A percentile compares a stretch with the other conserved stretches of the same genome.
Evolutionary conservation across 2,113 vertebrate species (phyloP).

Genomic region (Scomber japonicus): DNA sequence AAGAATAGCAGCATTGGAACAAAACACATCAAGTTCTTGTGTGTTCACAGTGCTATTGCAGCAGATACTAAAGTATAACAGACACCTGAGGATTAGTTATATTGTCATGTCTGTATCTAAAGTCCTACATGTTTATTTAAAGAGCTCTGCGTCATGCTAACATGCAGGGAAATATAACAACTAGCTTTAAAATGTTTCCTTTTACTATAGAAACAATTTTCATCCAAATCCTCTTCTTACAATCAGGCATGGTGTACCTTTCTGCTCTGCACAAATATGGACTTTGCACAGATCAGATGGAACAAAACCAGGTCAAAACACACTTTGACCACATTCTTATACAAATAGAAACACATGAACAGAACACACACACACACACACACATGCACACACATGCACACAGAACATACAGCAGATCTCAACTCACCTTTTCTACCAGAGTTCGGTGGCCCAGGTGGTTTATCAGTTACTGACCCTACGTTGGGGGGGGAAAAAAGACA

Average conservation of each 20-base stretch:
- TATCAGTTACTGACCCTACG: conserved; percentile 97
- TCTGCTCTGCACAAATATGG: conserved; percentile 51
- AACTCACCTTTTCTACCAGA: conserved; percentile 98
- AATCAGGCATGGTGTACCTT: neutral
- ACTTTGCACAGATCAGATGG: conserved; percentile 55
- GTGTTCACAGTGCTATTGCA: neutral
- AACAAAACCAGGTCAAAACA: conserved; percentile 45
- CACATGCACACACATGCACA: conserved; percentile 46
- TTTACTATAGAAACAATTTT: neutral
- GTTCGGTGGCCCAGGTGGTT: conserved; percentile 92
- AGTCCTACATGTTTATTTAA: neutral
- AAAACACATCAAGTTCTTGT: neutral
- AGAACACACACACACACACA: conserved; percentile 16
- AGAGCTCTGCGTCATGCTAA: neutral
- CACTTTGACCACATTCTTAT: conserved; percentile 12
- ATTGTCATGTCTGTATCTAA: neutral
- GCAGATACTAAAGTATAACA: neutral
- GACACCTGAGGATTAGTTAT: neutral
- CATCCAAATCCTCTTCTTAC: neutral
- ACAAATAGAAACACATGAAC: conserved; percentile 17
- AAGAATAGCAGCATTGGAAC: neutral
- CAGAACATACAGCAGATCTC: conserved; percentile 82
- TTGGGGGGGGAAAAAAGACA: conserved; percentile 25
- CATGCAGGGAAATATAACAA: neutral
- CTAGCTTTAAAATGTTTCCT: neutral